These are phyloP conservation scores for Apodemus sylvaticus DNA, from an alignment of 2,113 vertebrate genomes.

Conservation along the genomic window DNA sequence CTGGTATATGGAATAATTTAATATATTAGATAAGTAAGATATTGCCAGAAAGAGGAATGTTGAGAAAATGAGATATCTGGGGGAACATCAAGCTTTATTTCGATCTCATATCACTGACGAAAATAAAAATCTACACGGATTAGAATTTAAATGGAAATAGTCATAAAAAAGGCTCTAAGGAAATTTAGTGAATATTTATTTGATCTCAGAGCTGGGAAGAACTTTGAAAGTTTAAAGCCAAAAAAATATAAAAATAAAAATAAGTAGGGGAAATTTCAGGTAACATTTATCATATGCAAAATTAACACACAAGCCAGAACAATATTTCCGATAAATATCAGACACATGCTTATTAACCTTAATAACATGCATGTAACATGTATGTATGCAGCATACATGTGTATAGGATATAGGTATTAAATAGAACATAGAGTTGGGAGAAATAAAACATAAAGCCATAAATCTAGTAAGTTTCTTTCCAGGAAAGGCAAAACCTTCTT, in stretches of 20 bases:
- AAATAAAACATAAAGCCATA: background rate
- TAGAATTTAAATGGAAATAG: slow-evolving; percentile 55
- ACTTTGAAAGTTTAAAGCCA: slow-evolving; percentile 56
- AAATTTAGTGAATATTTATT: slow-evolving; percentile 62
- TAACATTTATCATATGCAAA: slow-evolving; percentile 13
- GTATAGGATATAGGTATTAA: background rate
- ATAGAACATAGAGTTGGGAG: background rate
- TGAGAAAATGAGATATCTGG: slow-evolving; percentile 55
- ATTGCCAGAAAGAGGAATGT: slow-evolving; percentile 32
- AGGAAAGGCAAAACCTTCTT: background rate
- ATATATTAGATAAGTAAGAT: slow-evolving; percentile 35
- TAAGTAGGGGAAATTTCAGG: background rate
- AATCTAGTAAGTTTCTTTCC: background rate
- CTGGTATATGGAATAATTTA: slow-evolving; percentile 23
- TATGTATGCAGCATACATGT: background rate
- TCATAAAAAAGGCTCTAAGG: background rate
- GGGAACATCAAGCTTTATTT: slow-evolving; percentile 59
- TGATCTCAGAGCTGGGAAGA: slow-evolving; percentile 33
- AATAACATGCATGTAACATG: background rate
- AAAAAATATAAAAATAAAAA: background rate
- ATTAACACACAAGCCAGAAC: slow-evolving; percentile 6
- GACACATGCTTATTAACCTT: background rate
- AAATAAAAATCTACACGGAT: slow-evolving; percentile 59
- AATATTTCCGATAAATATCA: background rate
- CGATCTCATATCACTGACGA: slow-evolving; percentile 18